Conservation (phyloP, 2,888 invertebrate genomes). For the Drosophila mimica region DNA sequence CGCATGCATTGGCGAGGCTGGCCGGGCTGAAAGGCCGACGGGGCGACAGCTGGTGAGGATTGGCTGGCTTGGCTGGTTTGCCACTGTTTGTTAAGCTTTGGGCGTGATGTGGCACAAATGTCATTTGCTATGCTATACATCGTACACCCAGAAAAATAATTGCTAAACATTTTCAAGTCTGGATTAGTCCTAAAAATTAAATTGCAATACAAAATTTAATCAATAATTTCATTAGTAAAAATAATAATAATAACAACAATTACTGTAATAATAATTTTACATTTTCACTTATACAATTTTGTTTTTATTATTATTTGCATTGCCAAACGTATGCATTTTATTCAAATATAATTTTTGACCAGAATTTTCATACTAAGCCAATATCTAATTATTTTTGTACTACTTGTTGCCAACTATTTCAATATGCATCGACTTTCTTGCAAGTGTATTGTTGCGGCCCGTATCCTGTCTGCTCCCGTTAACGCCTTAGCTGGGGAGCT, state of each 20-base stretch:
- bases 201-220: not conserved
- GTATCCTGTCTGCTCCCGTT: constrained; percentile 17
- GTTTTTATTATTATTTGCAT: not conserved
- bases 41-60: constrained; percentile 42
- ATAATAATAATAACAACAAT: not conserved
- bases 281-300: not conserved
- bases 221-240: not conserved
- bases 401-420: not conserved
- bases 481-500: constrained; percentile 31
- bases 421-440: not conserved
- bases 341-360: rapidly evolving
- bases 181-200: not conserved
- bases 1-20: constrained; percentile 64
- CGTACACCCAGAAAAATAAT: not conserved
- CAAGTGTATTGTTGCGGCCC: constrained; percentile 20
- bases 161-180: not conserved
- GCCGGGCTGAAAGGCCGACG: constrained; percentile 1
- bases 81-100: constrained; percentile 51
- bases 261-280: not conserved
- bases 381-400: no score
- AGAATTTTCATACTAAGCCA: not conserved
- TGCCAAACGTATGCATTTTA: not conserved
- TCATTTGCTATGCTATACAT: constrained; percentile 64
- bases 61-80: constrained; percentile 38
- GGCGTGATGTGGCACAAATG: constrained; percentile 74